phyloP scores from a whole-genome alignment of 2,797 vertebrate genomes.

The Onychomys leucogaster region DNA sequence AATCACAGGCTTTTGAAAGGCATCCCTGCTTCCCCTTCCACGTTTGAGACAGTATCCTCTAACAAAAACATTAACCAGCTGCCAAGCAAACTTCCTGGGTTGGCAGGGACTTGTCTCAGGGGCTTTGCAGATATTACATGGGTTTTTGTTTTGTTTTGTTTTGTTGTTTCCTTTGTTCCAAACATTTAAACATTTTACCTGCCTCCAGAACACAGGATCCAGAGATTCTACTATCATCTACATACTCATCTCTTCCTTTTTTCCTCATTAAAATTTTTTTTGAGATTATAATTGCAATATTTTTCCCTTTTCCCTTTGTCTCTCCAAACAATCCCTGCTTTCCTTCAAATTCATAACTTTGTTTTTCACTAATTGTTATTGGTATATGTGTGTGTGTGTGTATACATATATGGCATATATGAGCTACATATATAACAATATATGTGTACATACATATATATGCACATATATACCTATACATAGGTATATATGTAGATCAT shows the following conservation, averaged over 20 bases:
- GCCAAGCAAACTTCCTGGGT: conserved; percentile 20
- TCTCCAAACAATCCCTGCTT: neutral
- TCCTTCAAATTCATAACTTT: neutral
- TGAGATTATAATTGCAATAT: neutral
- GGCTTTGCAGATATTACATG: neutral
- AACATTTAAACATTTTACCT: conserved; percentile 53
- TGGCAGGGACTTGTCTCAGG: neutral
- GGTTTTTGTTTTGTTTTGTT: neutral
- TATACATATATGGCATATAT: too few species aligned
- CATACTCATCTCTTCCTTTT: neutral
- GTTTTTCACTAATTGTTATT: neutral
- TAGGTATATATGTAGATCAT: neutral
- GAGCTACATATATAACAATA: too few species aligned
- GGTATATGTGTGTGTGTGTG: too few species aligned
- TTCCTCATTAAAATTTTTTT: neutral
- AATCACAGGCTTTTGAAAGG: neutral
- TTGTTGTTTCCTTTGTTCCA: neutral
- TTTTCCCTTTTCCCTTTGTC: neutral
- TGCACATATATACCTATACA: too few species aligned
- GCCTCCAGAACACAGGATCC: neutral
- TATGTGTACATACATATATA: too few species aligned
- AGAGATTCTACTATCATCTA: neutral
- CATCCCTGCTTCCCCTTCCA: neutral
- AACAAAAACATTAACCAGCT: neutral
- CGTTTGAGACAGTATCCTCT: neutral